Percentiles rank a stretch among this genome's conserved stretches.
These are phyloP conservation scores for Arizona elegans DNA, from an alignment of 2,113 vertebrate species.

Conservation along the genomic window DNA sequence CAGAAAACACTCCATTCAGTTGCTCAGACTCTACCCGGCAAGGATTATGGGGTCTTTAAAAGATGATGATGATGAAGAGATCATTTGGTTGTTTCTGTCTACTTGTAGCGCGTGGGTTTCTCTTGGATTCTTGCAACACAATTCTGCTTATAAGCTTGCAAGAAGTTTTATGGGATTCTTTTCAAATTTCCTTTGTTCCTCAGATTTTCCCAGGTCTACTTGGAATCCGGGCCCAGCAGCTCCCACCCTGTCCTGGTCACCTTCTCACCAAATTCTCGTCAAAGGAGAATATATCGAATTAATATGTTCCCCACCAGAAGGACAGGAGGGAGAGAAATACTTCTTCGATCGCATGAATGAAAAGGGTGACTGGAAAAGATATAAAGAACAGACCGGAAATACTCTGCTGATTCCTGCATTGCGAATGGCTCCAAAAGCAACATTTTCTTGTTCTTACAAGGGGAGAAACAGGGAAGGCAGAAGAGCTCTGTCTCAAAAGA, in stretches of 20 bases:
- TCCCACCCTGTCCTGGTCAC: neutral
- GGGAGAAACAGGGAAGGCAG: fast-evolving
- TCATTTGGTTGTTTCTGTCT: neutral
- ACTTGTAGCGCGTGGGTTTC: neutral
- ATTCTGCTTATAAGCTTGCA: neutral
- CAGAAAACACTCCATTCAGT: too few relatives aligned
- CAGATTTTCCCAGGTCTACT: neutral
- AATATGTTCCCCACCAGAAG: neutral
- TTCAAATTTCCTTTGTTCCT: neutral
- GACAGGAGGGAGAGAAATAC: neutral
- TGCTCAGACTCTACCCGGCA: too few relatives aligned
- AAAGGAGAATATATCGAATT: neutral
- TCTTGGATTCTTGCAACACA: neutral
- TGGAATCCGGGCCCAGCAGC: too few relatives aligned
- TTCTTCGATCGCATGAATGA: fast-evolving
- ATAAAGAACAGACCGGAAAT: too few relatives aligned
- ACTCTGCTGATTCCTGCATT: neutral
- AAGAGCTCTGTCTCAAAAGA: fast-evolving
- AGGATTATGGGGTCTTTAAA: too few relatives aligned
- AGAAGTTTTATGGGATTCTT: neutral
- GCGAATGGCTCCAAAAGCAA: neutral
- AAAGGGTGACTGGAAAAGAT: neutral
- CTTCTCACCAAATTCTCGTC: fast-evolving
- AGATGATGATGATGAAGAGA: too few relatives aligned
- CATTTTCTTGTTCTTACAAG: neutral